Percentiles rank a stretch among this genome's conserved stretches.
Conservation (phyloP, 2,888 invertebrate species). For the Augiades crinisus region DNA sequence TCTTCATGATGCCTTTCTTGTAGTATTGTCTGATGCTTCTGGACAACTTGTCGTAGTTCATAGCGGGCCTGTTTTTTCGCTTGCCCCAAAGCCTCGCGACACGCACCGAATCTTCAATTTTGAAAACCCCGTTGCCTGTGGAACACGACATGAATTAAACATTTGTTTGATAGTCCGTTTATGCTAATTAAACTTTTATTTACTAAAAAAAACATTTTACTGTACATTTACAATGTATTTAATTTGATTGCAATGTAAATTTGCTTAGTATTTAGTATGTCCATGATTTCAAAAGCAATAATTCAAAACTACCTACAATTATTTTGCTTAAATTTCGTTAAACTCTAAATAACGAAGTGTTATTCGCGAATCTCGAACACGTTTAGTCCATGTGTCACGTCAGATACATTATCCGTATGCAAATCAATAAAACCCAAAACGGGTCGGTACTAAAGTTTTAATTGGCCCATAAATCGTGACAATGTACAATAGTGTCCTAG, state of each 20-base stretch:
- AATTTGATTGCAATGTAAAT: too few species aligned
- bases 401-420: slow-evolving; percentile 17
- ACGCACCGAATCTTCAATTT: slow-evolving; percentile 98
- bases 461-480: slow-evolving; percentile 41
- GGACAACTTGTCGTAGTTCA: slow-evolving; percentile 99
- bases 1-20: slow-evolving; percentile 99
- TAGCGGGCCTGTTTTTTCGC: slow-evolving; percentile 98
- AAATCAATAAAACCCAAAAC: slow-evolving; percentile 25
- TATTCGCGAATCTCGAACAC: not conserved
- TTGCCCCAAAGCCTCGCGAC: slow-evolving; percentile 99
- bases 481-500: slow-evolving; percentile 41
- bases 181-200: slow-evolving; percentile 27
- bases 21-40: slow-evolving; percentile 99
- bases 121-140: slow-evolving; percentile 94
- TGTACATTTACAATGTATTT: not conserved
- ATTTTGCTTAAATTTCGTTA: not conserved
- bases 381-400: slow-evolving; percentile 12
- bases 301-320: too few species aligned
- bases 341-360: not conserved
- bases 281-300: too few species aligned
- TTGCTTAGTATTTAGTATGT: too few species aligned
- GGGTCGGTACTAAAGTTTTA: slow-evolving; percentile 19
- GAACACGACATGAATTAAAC: slow-evolving; percentile 59
- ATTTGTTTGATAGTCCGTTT: slow-evolving; percentile 36
- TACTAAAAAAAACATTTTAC: slow-evolving; percentile 1